Conservation (phyloP, 2,797 vertebrate genomes). For the Peromyscus eremicus region DNA sequence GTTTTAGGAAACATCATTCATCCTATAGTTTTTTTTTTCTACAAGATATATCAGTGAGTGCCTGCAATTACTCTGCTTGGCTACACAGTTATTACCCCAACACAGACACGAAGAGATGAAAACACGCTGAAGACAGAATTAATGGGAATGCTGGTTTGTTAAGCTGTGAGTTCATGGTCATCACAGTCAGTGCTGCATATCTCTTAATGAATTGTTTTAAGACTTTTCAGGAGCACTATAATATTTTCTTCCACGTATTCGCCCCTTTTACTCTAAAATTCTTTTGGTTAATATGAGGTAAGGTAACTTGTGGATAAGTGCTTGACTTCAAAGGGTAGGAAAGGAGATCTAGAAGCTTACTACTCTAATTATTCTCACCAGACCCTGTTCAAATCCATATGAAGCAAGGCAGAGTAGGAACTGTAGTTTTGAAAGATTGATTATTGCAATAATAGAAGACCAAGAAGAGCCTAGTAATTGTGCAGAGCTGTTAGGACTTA, state of each 20-base stretch:
- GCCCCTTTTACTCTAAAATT: neutral
- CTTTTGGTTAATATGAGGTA: conserved; percentile 16
- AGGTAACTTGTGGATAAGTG: neutral
- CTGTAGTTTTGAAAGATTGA: neutral
- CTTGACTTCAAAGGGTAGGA: neutral
- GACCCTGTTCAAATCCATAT: neutral
- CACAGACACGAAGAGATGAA: neutral
- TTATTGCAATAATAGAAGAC: conserved; percentile 8
- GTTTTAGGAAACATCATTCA: neutral
- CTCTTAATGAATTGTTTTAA: conserved; percentile 41
- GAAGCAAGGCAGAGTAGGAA: conserved; percentile 6
- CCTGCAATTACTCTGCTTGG: neutral
- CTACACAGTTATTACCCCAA: neutral
- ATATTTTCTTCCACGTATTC: neutral
- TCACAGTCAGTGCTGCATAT: neutral
- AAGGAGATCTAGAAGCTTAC: conserved; percentile 21
- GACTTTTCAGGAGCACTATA: neutral
- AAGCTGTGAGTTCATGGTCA: conserved; percentile 8
- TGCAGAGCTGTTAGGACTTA: neutral
- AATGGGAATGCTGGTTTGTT: neutral
- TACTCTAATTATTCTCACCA: conserved; percentile 1
- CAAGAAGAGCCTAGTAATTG: neutral
- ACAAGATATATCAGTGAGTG: neutral
- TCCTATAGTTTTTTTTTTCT: neutral
- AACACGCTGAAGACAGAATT: neutral